Conservation (phyloP, 2,797 vertebrate genomes). For the Acanthiza pusilla region DNA sequence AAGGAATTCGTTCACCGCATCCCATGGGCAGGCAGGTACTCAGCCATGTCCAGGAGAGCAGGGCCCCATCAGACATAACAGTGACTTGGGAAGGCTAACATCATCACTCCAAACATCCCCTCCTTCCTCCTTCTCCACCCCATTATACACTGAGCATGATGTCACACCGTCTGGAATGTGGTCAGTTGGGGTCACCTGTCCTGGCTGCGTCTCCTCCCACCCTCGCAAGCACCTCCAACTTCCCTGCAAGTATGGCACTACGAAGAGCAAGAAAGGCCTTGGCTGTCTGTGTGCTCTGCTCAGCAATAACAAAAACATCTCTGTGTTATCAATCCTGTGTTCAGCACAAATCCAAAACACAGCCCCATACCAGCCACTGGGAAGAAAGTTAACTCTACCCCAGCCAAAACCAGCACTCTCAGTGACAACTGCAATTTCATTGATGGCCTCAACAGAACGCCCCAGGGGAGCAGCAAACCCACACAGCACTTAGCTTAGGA, state of each 20-base stretch:
- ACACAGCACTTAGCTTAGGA: not conserved
- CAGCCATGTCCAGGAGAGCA: not conserved
- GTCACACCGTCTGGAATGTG: rapidly evolving
- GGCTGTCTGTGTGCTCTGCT: not conserved
- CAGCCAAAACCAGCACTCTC: not conserved
- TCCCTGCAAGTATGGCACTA: not conserved
- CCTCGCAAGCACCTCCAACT: not conserved
- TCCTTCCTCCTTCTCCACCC: not conserved
- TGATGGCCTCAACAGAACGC: not conserved
- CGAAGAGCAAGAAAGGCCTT: not conserved
- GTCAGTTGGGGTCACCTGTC: not conserved
- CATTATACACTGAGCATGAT: not conserved
- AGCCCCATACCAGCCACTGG: too few species aligned
- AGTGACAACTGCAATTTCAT: not conserved
- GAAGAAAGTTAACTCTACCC: not conserved
- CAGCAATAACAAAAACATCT: not conserved
- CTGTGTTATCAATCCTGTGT: not conserved
- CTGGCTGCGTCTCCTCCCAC: not conserved
- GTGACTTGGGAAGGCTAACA: not conserved
- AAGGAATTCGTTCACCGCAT: not conserved
- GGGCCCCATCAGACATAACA: rapidly evolving
- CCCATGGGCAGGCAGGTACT: not conserved
- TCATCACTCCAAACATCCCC: not conserved
- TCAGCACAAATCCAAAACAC: not conserved
- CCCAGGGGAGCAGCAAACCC: not conserved